phyloP scores from a whole-genome alignment of 1,140 invertebrate species.

The Drosophila asahinai region DNA sequence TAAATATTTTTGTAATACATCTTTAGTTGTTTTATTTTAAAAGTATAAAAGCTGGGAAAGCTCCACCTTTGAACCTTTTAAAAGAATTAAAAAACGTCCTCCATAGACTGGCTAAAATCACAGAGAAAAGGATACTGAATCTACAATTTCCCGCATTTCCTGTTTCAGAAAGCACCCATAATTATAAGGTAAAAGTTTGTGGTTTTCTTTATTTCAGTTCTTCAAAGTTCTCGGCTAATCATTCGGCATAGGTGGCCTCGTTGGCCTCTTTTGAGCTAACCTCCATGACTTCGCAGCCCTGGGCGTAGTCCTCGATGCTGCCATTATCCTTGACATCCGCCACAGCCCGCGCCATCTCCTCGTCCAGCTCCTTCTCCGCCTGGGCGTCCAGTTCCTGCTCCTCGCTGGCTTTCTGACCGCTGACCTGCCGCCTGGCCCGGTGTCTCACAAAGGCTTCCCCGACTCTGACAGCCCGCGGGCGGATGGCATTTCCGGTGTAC shows the following conservation, averaged over 20 bases:
- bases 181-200: neutral
- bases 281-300: constrained; percentile 70
- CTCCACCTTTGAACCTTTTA: neutral
- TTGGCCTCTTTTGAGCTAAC: constrained; percentile 65
- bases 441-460: no score
- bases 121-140: neutral
- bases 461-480: neutral
- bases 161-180: no score
- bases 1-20: no score
- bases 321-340: constrained; percentile 29
- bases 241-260: constrained; percentile 62
- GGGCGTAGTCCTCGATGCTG: constrained; percentile 66
- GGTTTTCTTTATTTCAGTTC: constrained; percentile 34
- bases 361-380: constrained; percentile 15
- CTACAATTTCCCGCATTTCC: neutral
- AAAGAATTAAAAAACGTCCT: neutral
- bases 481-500: neutral
- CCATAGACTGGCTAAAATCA: neutral
- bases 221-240: constrained; percentile 5
- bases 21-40: no score
- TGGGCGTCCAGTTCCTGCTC: constrained; percentile 5
- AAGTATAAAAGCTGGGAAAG: no score
- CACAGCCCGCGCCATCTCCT: neutral
- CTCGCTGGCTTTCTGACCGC: neutral
- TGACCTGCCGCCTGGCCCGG: no score